A percentile compares a stretch with the other conserved stretches of the same genome.
phyloP scores from a whole-genome alignment of 2,888 invertebrate species.

The Acronicta aceris region DNA sequence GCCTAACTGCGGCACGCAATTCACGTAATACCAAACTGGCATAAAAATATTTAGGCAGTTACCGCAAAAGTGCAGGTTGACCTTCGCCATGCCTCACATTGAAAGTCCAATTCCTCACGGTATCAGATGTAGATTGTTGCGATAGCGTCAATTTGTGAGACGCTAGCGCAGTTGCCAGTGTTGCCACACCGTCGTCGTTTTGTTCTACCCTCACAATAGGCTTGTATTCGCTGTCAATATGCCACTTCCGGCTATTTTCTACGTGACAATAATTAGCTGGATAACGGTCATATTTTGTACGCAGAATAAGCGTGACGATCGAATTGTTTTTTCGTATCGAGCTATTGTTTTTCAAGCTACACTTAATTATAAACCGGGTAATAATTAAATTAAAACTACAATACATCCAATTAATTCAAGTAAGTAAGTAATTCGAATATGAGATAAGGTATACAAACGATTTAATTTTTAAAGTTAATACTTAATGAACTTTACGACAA shows the following conservation, averaged over 20 bases:
- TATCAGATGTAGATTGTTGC: conserved; percentile 56
- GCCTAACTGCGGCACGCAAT: background rate
- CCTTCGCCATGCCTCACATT: conserved; percentile 46
- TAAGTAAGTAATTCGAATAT: too few species aligned
- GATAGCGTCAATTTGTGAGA: conserved; percentile 56
- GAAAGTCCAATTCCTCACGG: conserved; percentile 45
- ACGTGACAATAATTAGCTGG: conserved; percentile 36
- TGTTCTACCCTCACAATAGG: conserved; percentile 40
- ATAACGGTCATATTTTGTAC: conserved; percentile 19
- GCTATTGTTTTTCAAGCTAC: conserved; percentile 24
- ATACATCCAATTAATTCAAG: too few species aligned
- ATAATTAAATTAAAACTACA: background rate
- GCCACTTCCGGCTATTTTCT: conserved; percentile 50
- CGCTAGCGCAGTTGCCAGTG: conserved; percentile 25
- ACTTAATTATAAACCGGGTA: background rate
- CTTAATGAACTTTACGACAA: background rate
- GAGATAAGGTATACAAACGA: background rate
- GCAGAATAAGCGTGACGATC: conserved; percentile 14
- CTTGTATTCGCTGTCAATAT: conserved; percentile 34
- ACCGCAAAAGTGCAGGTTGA: conserved; percentile 20
- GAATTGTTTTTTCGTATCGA: conserved; percentile 25
- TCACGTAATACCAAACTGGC: background rate
- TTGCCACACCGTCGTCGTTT: conserved; percentile 35
- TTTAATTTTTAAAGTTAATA: background rate
- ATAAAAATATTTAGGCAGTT: conserved; percentile 9